Base-by-base conservation (phyloP, 2,888 invertebrate genomes). In the Apamea sordens region DNA sequence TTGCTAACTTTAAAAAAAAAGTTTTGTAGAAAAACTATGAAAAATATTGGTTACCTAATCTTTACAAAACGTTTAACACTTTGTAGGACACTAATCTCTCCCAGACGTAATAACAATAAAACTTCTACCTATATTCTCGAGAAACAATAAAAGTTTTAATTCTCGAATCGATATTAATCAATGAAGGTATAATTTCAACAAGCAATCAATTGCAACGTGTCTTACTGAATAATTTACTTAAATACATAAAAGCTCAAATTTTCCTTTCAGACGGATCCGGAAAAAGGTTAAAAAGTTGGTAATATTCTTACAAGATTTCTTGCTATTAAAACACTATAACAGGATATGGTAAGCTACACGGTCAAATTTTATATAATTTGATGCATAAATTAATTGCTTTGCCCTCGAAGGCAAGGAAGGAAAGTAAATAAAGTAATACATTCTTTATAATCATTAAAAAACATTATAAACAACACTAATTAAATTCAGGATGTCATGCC, bases 401-500 rank as follows among this genome's bases (percentile, higher is more conserved):
- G 84, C 36, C 89, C 89, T 89, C 78, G 77, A 63, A 68, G 41
- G 13, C 36, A 28, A 82, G 89, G 79, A 89, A 86, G 79, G 82
- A 84, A 89, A 88, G 82, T 74, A 8, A 63, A 56, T 47, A 56
- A 47, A 81, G 28, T 67, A 74, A 59, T 36, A 65, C 47, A 83
- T 82, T 81, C 72, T 73, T 74, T 76, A 44, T 8, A n/a, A 63
- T 67, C 70, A 83, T 77, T 86, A 72, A 83, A 76, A 83, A 75
- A 77, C 50, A 67, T 18, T 80, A 65, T 80, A 59, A 63, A 61
- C 69, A 71, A 36, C 50, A 61, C 75, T 79, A 77, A 85, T 89
- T 87, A 81, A 73, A 73, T 80, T 82, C 85, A 86, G 88, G 86
- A 90, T 86, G 82, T 71, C 53, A 56, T 83, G 83, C 74, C 86